These are phyloP conservation scores for Globia sparganii DNA, from an alignment of 2,888 invertebrate genomes.

Conservation along the genomic window DNA sequence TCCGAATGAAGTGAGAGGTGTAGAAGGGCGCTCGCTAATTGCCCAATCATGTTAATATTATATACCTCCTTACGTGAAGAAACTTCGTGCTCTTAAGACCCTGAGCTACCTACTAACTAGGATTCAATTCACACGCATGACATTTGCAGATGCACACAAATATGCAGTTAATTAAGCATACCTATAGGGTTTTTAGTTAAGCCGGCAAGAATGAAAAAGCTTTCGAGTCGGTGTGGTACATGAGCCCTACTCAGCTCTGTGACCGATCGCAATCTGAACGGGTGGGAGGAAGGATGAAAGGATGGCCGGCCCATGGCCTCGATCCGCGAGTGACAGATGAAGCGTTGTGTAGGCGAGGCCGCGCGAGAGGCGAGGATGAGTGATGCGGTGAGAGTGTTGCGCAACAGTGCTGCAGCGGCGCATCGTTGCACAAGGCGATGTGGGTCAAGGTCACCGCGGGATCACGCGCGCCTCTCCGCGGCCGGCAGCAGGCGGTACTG, in stretches of 20 bases:
- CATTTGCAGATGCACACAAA: conserved; percentile 26
- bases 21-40: conserved; percentile 60
- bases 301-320: conserved; percentile 46
- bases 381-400: conserved; percentile 47
- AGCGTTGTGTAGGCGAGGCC: conserved; percentile 32
- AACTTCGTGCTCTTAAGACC: conserved; percentile 52
- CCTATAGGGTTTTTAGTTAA: conserved; percentile 1
- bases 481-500: conserved; percentile 75
- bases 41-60: conserved; percentile 56
- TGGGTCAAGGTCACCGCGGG: conserved; percentile 87
- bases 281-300: conserved; percentile 29
- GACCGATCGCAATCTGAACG: conserved; percentile 20
- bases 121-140: conserved; percentile 20
- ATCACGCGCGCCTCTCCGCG: conserved; percentile 61
- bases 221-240: background rate
- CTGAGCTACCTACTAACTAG: conserved; percentile 37
- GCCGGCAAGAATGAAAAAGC: conserved; percentile 8
- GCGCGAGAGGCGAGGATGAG: conserved; percentile 57
- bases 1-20: conserved; percentile 49
- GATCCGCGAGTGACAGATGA: conserved; percentile 25
- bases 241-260: conserved; percentile 19
- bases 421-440: conserved; percentile 72
- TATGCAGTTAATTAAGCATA: conserved; percentile 16
- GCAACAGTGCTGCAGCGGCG: conserved; percentile 66
- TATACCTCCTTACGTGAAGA: conserved; percentile 52